Conservation (phyloP, 2,888 invertebrate genomes). For the Drosophila vallismaia region DNA sequence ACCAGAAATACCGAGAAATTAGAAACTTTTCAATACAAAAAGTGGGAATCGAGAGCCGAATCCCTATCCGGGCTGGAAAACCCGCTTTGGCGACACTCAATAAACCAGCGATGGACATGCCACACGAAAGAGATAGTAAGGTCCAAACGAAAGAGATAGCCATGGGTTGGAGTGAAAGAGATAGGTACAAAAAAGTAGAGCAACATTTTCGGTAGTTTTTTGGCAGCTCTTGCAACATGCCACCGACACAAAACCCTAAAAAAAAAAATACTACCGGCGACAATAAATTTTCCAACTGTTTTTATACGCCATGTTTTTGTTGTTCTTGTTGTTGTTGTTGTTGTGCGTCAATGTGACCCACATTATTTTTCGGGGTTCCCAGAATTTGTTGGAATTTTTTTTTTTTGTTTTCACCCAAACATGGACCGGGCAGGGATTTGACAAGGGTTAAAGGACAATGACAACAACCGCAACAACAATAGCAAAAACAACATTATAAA, state of each 20-base stretch:
- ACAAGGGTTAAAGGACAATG: conserved; percentile 74
- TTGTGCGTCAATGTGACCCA: conserved; percentile 74
- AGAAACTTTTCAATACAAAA: conserved; percentile 21
- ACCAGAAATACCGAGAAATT: conserved; percentile 46
- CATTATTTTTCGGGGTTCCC: conserved; percentile 56
- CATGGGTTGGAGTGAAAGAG: conserved; percentile 9
- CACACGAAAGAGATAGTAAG: conserved; percentile 7
- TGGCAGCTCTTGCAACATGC: conserved; percentile 44
- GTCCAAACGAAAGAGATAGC: conserved; percentile 19
- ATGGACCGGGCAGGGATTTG: conserved; percentile 58
- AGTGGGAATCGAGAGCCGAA: conserved; percentile 3
- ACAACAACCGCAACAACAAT: conserved; percentile 50
- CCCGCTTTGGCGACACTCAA: conserved; percentile 37
- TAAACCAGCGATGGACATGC: conserved; percentile 39
- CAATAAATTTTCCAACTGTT: conserved; percentile 45
- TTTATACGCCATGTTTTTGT: conserved; percentile 28
- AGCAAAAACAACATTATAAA: conserved; percentile 5
- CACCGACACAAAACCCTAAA: conserved; percentile 13
- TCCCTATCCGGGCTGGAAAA: conserved; percentile 15
- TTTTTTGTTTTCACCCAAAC: conserved; percentile 42
- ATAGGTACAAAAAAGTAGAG: conserved; percentile 55
- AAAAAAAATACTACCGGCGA: conserved; percentile 34
- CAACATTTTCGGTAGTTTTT: conserved; percentile 60
- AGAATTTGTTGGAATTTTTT: conserved; percentile 15
- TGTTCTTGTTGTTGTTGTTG: conserved; percentile 32